Percentiles rank a stretch among this genome's conserved stretches.
Conservation (phyloP, 2,113 vertebrate genomes). For the Cryptotis parvus region DNA sequence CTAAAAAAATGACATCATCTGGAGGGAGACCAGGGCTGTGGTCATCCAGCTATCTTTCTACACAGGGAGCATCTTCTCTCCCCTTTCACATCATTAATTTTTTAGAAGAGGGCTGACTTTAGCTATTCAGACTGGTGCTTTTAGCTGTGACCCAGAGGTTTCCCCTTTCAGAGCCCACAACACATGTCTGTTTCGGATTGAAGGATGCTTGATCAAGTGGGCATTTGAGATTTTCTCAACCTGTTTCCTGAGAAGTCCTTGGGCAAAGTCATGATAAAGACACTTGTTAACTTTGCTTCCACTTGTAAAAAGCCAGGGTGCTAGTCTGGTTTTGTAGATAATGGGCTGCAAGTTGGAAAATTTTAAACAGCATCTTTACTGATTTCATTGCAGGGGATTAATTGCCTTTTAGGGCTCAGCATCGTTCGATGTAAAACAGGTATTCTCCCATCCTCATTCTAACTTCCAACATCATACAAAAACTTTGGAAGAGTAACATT, state of each 20-base stretch:
- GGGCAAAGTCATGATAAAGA: constrained; percentile 78
- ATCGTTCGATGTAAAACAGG: not conserved
- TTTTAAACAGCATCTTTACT: not conserved
- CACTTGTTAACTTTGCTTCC: constrained; percentile 55
- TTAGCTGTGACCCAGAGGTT: constrained; percentile 85
- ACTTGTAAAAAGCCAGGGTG: constrained; percentile 25
- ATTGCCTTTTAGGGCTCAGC: not conserved
- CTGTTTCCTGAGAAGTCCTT: constrained; percentile 67
- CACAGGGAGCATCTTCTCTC: constrained; percentile 85
- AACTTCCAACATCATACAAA: not conserved
- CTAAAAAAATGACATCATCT: constrained; percentile 86
- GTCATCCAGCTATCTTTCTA: constrained; percentile 85
- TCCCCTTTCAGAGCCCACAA: constrained; percentile 76
- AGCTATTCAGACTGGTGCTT: constrained; percentile 86
- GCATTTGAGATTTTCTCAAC: constrained; percentile 52
- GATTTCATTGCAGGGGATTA: not conserved
- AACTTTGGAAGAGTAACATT: not conserved
- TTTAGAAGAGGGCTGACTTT: constrained; percentile 86
- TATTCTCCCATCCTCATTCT: not conserved
- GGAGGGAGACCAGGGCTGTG: constrained; percentile 85
- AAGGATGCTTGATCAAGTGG: constrained; percentile 72
- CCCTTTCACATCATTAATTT: constrained; percentile 89
- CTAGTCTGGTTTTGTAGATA: not conserved
- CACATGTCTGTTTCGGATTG: constrained; percentile 73
- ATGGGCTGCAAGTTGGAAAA: not conserved